Evolutionary conservation across 2,113 vertebrate genomes (phyloP).

Genomic region (Triplophysa rosa): DNA sequence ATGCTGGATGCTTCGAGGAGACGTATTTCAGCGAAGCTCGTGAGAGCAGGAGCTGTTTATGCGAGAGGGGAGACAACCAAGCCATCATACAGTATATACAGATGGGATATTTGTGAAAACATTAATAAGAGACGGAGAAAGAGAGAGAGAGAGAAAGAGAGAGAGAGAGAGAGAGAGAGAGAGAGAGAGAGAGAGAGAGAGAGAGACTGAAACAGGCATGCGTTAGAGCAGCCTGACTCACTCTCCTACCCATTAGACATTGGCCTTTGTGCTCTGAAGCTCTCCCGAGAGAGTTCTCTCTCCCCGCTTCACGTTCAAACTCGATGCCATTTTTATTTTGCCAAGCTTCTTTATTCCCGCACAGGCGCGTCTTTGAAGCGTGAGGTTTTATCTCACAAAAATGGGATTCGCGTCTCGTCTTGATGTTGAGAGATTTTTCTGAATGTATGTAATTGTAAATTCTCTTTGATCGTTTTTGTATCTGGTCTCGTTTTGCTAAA

Average conservation of each 20-base stretch:
- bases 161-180: too few relatives aligned
- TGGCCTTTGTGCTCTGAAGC: slow-evolving; percentile 53
- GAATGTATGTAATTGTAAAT: not conserved
- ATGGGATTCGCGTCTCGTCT: not conserved
- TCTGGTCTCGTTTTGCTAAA: not conserved
- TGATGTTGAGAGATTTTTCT: not conserved
- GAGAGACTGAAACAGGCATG: slow-evolving; percentile 48
- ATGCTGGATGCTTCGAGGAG: slow-evolving; percentile 18
- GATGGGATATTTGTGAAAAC: too few relatives aligned
- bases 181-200: not conserved
- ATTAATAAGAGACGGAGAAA: too few relatives aligned
- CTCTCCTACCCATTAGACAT: slow-evolving; percentile 44
- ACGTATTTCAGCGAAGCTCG: slow-evolving; percentile 31
- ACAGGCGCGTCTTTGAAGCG: slow-evolving; percentile 16
- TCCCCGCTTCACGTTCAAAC: slow-evolving; percentile 36
- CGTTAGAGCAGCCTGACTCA: slow-evolving; percentile 49
- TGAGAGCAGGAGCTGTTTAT: slow-evolving; percentile 32
- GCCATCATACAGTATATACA: too few relatives aligned
- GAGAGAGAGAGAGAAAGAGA: too few relatives aligned
- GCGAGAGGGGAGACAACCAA: slow-evolving; percentile 10
- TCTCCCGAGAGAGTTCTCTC: slow-evolving; percentile 48
- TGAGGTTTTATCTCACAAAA: not conserved
- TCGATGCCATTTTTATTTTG: slow-evolving; percentile 46
- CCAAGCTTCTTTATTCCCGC: slow-evolving; percentile 6
- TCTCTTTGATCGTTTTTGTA: not conserved